phyloP scores from a whole-genome alignment of 1,140 invertebrate genomes.

The Maconellicoccus hirsutus region DNA sequence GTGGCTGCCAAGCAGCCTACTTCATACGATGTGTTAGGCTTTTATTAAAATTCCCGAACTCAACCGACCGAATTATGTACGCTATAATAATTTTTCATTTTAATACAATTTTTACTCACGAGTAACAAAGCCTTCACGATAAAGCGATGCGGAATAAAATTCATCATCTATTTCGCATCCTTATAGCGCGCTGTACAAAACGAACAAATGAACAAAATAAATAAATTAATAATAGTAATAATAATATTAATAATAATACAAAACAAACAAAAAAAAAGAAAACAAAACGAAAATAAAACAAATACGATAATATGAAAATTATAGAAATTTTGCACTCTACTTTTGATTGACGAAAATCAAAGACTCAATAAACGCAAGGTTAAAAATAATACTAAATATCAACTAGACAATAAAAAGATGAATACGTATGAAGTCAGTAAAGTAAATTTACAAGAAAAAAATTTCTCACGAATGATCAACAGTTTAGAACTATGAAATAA shows the following conservation, averaged over 20 bases:
- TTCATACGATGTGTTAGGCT: background rate
- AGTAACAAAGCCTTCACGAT: background rate
- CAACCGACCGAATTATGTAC: background rate
- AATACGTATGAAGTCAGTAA: conserved; percentile 5
- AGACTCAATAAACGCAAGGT: background rate
- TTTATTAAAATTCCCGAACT: background rate
- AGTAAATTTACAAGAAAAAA: background rate
- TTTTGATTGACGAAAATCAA: background rate
- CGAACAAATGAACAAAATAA: background rate
- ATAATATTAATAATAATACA: too few relatives aligned
- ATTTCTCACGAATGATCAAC: background rate
- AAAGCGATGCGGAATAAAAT: background rate
- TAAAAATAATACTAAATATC: background rate
- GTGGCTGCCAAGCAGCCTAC: background rate
- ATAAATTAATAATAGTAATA: background rate
- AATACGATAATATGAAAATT: background rate
- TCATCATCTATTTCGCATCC: background rate
- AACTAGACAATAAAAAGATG: conserved; percentile 9
- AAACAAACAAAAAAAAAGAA: background rate
- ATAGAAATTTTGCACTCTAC: background rate
- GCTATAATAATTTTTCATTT: background rate
- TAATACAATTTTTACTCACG: background rate
- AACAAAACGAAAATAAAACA: background rate
- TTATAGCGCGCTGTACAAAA: background rate
- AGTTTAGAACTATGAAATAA: conserved; percentile 10